These are phyloP conservation scores for Cheiracanthium punctorium DNA, from an alignment of 2,888 invertebrate genomes.

Conservation along the genomic window DNA sequence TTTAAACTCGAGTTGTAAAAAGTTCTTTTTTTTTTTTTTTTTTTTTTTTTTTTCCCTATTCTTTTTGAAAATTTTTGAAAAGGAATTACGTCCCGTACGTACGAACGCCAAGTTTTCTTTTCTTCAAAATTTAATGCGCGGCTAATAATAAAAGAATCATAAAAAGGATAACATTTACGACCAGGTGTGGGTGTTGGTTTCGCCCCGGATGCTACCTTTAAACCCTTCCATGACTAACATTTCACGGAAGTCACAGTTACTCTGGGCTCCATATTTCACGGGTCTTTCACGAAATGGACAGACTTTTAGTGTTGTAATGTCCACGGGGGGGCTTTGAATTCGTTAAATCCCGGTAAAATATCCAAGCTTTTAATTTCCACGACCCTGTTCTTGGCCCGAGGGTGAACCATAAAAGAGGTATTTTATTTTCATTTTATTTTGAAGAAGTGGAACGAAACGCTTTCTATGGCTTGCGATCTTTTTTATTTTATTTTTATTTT, in stretches of 20 bases:
- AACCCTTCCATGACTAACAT: slow-evolving; percentile 43
- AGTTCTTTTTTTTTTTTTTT: background rate
- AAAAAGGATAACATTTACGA: slow-evolving; percentile 19
- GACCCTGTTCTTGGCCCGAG: background rate
- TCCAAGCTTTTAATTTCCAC: slow-evolving; percentile 27
- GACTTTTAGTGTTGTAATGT: slow-evolving; percentile 26
- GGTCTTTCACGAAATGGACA: slow-evolving; percentile 16
- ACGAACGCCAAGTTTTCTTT: background rate
- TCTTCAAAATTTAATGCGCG: background rate
- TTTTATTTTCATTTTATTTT: slow-evolving; percentile 17
- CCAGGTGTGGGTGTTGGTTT: slow-evolving; percentile 12
- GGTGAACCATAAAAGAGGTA: slow-evolving; percentile 25
- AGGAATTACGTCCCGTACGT: no score
- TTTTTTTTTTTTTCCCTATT: background rate
- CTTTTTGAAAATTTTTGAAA: background rate
- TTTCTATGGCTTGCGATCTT: background rate
- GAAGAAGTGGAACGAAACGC: slow-evolving; percentile 25
- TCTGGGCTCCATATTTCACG: slow-evolving; percentile 40
- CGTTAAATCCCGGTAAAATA: slow-evolving; percentile 38
- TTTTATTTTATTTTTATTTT: no score
- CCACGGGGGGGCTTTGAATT: slow-evolving; percentile 33
- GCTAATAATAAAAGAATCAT: background rate
- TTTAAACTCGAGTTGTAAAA: background rate
- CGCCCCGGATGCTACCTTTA: background rate
- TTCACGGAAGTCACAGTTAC: slow-evolving; percentile 7